These are phyloP conservation scores for Chlorodrepanis virens DNA, from an alignment of 2,113 vertebrate species.

Conservation along the genomic window DNA sequence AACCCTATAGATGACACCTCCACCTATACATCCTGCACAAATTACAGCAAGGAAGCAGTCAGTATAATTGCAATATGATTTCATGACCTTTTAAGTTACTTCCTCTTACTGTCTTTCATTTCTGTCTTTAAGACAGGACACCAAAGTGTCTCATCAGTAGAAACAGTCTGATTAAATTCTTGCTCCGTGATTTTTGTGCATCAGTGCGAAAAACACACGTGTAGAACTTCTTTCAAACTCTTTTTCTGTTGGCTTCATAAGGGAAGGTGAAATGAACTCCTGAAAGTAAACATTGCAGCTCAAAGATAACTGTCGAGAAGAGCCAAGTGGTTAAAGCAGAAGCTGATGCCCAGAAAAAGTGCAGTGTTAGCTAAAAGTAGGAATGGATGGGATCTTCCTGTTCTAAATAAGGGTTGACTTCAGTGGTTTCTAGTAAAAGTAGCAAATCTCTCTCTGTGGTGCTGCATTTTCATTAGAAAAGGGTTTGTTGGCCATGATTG, in stretches of 20 bases:
- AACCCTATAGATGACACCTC: neutral
- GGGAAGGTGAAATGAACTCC: neutral
- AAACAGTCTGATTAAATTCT: neutral
- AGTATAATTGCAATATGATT: neutral
- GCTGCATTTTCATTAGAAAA: neutral
- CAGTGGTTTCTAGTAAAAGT: neutral
- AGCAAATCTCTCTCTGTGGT: neutral
- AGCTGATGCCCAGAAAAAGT: neutral
- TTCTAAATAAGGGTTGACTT: neutral
- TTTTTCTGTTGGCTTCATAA: neutral
- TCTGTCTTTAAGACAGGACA: neutral
- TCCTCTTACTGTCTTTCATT: constrained; percentile 1
- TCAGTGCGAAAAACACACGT: neutral
- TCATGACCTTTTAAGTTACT: neutral
- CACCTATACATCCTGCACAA: constrained; percentile 10
- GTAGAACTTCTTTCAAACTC: neutral
- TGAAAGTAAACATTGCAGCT: neutral
- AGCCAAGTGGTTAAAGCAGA: neutral
- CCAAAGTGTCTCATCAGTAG: neutral
- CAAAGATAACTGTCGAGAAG: neutral
- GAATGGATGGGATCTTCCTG: neutral
- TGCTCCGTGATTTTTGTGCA: neutral
- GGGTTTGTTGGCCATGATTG: neutral
- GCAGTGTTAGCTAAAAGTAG: neutral
- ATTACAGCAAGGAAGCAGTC: constrained; percentile 5